A percentile compares a stretch with the other conserved stretches of the same genome.
phyloP scores from a whole-genome alignment of 2,113 vertebrate species.

The Burhinus bistriatus region DNA sequence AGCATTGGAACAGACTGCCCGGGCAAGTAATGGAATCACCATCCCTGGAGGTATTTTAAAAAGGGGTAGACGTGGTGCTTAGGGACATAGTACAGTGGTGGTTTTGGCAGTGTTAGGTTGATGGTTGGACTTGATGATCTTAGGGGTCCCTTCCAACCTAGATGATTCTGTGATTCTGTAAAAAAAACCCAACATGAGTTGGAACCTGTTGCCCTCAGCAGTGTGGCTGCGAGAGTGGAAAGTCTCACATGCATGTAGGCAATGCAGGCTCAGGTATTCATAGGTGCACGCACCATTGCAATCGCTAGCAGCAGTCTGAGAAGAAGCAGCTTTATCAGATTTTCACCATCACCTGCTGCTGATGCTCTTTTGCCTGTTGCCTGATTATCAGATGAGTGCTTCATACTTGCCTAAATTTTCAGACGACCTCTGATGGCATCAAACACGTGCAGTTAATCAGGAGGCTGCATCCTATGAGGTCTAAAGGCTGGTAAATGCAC shows the following conservation, averaged over 20 bases:
- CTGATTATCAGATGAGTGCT: not conserved
- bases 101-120: too few relatives aligned
- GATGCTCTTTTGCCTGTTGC: not conserved
- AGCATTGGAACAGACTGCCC: too few relatives aligned
- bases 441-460: not conserved
- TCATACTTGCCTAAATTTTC: not conserved
- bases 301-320: too few relatives aligned
- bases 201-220: not conserved
- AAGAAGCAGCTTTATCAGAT: not conserved
- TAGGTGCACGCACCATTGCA: not conserved
- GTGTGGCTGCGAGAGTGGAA: not conserved
- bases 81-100: too few relatives aligned
- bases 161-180: too few relatives aligned
- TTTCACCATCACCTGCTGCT: not conserved
- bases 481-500: not conserved
- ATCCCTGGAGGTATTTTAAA: too few relatives aligned
- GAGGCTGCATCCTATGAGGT: not conserved
- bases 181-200: rapidly evolving
- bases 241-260: not conserved
- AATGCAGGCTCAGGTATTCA: not conserved
- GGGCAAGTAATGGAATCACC: too few relatives aligned
- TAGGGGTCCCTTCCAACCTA: too few relatives aligned
- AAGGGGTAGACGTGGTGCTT: too few relatives aligned
- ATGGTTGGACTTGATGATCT: too few relatives aligned
- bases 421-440: not conserved